A percentile compares a stretch with the other conserved stretches of the same genome.
Evolutionary conservation across 2,888 invertebrate species (phyloP).

Genomic region (Amphipyra berbera): DNA sequence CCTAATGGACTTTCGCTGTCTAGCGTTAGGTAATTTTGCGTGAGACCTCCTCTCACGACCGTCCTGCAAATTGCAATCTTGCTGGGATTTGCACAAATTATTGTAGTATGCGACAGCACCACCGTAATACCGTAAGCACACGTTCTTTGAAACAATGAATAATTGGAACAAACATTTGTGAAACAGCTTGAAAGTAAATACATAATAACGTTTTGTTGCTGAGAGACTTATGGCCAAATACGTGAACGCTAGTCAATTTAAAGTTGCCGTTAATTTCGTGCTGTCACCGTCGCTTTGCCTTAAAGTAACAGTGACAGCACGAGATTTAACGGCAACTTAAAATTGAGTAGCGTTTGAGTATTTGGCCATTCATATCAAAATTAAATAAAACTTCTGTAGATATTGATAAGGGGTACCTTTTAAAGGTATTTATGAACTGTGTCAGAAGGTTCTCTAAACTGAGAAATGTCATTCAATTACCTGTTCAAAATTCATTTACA

Average conservation of each 20-base stretch:
- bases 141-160: slow-evolving; percentile 7
- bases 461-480: slow-evolving; percentile 35
- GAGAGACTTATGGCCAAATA: background rate
- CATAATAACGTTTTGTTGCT: background rate
- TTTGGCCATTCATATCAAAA: too few species aligned
- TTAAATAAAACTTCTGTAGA: too few species aligned
- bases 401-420: too few species aligned
- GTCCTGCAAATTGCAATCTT: slow-evolving; percentile 77
- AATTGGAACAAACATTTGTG: background rate
- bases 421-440: slow-evolving; percentile 6
- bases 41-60: slow-evolving; percentile 69
- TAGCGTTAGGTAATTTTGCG: slow-evolving; percentile 81
- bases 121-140: slow-evolving; percentile 4
- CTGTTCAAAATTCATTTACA: slow-evolving; percentile 47
- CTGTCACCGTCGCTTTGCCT: too few species aligned
- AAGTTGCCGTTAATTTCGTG: too few species aligned
- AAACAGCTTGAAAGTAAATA: background rate
- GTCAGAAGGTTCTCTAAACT: slow-evolving; percentile 9
- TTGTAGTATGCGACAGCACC: slow-evolving; percentile 29
- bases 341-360: too few species aligned
- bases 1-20: slow-evolving; percentile 89
- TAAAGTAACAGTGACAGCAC: too few species aligned
- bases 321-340: too few species aligned
- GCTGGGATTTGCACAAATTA: slow-evolving; percentile 67
- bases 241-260: too few species aligned